Evolutionary conservation across 2,797 vertebrate genomes (phyloP).

Genomic region (Allobates femoralis): DNA sequence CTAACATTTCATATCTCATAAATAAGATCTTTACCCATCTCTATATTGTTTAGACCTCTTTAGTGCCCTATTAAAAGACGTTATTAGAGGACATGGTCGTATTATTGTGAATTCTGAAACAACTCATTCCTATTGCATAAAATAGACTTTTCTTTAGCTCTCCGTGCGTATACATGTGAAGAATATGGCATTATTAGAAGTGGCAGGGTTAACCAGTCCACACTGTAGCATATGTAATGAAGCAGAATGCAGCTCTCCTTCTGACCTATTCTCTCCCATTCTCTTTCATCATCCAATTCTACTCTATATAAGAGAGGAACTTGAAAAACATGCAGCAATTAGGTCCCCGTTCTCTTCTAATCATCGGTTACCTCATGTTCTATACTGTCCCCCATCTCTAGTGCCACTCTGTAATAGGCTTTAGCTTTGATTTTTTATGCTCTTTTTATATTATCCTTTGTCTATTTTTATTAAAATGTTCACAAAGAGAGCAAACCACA

Average conservation of each 20-base stretch:
- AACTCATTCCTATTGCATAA: slow-evolving; percentile 1
- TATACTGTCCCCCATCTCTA: not conserved
- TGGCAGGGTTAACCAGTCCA: slow-evolving; percentile 35
- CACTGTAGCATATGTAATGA: slow-evolving; percentile 24
- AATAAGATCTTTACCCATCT: not conserved
- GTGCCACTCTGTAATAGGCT: not conserved
- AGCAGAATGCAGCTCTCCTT: slow-evolving; percentile 19
- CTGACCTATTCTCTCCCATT: slow-evolving; percentile 4
- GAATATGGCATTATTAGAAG: slow-evolving; percentile 21
- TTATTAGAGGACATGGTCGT: not conserved
- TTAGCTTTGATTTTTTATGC: not conserved
- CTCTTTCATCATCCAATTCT: slow-evolving; percentile 39
- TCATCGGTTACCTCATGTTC: not conserved
- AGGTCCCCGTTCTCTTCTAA: not conserved
- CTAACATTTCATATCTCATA: too few relatives aligned
- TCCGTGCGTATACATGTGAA: not conserved
- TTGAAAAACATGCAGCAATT: slow-evolving; percentile 38
- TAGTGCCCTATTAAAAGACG: not conserved
- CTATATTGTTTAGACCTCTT: not conserved
- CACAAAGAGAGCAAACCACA: not conserved
- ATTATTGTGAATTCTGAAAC: not conserved
- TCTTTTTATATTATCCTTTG: not conserved
- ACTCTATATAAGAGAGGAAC: slow-evolving; percentile 19
- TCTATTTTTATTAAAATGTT: not conserved
- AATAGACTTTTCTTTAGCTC: slow-evolving; percentile 1